phyloP scores from a whole-genome alignment of 2,888 invertebrate species.

The Nudaria mundana region DNA sequence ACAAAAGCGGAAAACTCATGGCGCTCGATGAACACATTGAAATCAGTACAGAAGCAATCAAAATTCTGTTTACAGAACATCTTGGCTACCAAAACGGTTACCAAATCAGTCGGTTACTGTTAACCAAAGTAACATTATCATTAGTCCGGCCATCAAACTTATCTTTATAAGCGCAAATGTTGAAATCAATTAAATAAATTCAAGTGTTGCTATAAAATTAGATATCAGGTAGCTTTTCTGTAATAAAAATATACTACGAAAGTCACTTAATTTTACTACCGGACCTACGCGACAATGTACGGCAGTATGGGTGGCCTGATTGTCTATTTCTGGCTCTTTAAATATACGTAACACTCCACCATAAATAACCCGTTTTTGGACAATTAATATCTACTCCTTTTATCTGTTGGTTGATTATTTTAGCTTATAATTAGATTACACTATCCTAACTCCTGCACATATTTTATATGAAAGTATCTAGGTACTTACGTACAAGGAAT shows the following conservation, averaged over 20 bases:
- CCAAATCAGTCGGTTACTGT: too few species aligned
- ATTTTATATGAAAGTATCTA: too few species aligned
- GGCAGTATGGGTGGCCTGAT: slow-evolving; percentile 66
- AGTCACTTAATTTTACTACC: slow-evolving; percentile 59
- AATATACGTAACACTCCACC: slow-evolving; percentile 51
- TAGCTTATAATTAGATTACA: slow-evolving; percentile 39
- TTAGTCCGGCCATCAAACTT: slow-evolving; percentile 10
- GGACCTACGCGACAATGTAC: slow-evolving; percentile 44
- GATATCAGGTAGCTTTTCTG: slow-evolving; percentile 51
- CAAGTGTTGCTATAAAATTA: slow-evolving; percentile 34
- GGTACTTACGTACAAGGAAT: background rate
- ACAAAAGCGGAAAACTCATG: too few species aligned
- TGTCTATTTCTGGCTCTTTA: slow-evolving; percentile 60
- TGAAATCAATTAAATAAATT: slow-evolving; percentile 42
- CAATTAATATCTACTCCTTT: slow-evolving; percentile 72
- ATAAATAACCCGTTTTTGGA: slow-evolving; percentile 75
- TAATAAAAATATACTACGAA: slow-evolving; percentile 51
- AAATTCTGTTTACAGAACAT: too few species aligned
- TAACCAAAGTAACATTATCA: slow-evolving; percentile 7
- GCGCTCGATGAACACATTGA: too few species aligned
- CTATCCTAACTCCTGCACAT: too few species aligned
- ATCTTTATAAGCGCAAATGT: slow-evolving; percentile 31
- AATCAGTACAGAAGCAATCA: too few species aligned
- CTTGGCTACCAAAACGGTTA: too few species aligned
- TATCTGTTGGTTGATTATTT: slow-evolving; percentile 54